phyloP scores from a whole-genome alignment of 2,888 invertebrate genomes.

The Cactoblastis cactorum region DNA sequence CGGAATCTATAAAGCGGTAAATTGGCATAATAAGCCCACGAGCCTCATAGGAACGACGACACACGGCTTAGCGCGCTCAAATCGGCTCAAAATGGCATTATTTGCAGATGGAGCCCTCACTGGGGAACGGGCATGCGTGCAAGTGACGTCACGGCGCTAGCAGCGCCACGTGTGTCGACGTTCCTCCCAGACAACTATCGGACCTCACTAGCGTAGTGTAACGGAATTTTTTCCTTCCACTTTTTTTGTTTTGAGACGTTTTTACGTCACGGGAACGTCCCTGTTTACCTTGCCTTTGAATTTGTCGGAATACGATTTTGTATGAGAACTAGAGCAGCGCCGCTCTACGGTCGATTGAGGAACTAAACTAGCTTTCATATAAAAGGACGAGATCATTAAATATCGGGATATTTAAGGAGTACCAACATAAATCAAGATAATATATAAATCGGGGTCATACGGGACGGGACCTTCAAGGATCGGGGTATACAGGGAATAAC shows the following conservation, averaged over 20 bases:
- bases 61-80: slow-evolving; percentile 66
- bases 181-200: slow-evolving; percentile 69
- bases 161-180: slow-evolving; percentile 74
- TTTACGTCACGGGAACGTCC: too few relatives aligned
- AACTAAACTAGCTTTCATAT: too few relatives aligned
- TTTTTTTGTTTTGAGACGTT: slow-evolving; percentile 24
- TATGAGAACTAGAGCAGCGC: too few relatives aligned
- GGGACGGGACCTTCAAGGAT: too few relatives aligned
- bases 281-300: too few relatives aligned
- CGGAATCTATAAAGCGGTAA: neutral
- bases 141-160: slow-evolving; percentile 55
- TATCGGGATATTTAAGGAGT: too few relatives aligned
- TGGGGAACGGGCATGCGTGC: slow-evolving; percentile 65
- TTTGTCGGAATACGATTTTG: too few relatives aligned
- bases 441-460: too few relatives aligned
- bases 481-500: too few relatives aligned
- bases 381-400: too few relatives aligned
- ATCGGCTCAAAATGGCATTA: slow-evolving; percentile 56
- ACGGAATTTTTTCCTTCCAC: slow-evolving; percentile 36
- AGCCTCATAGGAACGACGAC: slow-evolving; percentile 76
- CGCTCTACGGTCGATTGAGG: too few relatives aligned
- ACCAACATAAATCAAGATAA: too few relatives aligned
- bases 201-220: slow-evolving; percentile 76
- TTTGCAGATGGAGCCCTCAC: slow-evolving; percentile 66
- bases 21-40: slow-evolving; percentile 21